Evolutionary conservation across 2,113 vertebrate species (phyloP), one percentile per base, ranked within the genome.

Genomic region (Myiopsitta monachus): DNA sequence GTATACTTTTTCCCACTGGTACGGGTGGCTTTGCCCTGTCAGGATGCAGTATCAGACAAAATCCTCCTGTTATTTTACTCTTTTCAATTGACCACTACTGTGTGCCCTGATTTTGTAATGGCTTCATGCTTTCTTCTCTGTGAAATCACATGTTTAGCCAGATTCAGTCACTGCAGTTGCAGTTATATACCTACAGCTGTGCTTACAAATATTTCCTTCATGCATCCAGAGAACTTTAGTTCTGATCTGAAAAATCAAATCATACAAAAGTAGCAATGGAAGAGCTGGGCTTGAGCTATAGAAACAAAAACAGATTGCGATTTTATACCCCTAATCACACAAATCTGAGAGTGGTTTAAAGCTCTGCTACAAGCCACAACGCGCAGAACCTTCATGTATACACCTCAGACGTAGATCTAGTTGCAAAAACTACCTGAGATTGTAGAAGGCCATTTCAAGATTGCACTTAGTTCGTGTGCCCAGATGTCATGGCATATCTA

Each of bases 401-500:
- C 59, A 85, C 12, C n/a, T 18, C 70, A 85, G 59, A 64, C 38
- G 18, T 5, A 22, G n/a, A n/a, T 36, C 41, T 66, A 49, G 10
- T 62, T 51, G 27, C 33, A 63, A 81, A 80, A 84, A 47, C 24
- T 69, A 82, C n/a, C 59, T 70, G 77, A 82, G 33, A 68, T 68
- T 88, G 78, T 59, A 43, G 43, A 75, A 94, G 88, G 87, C 86
- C 83, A 55, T 86, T 91, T 78, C 76, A 84, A 70, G 91, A 18
- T n/a, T 72, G 28, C 70, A 15, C 41, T 61, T 44, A 27, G 44
- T 18, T 88, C 59, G 38, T 43, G 49, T 27, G 62, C 19, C 12
- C 62, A 84, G 83, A 91, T 95, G 72, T 74, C 76, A 69, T 38
- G 67, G 28, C 75, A 17, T 68, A 59, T 31, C 85, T 72, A 55